Base-by-base conservation (phyloP, 2,113 vertebrate species). In the Datnioides undecimradiatus region DNA sequence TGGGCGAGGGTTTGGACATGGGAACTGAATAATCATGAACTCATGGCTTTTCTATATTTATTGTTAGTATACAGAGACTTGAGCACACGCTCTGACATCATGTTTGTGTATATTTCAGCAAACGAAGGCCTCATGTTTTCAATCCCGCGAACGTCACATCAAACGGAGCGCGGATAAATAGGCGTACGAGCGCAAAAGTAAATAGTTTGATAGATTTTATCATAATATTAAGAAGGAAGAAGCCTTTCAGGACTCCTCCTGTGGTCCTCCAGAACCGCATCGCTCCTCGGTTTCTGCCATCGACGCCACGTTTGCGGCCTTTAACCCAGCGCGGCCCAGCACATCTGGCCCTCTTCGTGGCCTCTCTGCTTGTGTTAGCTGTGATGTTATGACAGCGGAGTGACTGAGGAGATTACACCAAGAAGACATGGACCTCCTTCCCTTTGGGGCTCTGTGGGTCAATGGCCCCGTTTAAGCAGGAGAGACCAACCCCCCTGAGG, bases 281-380 rank as follows among this genome's bases (percentile, higher is more conserved):
- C n/a, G n/a, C n/a, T n/a, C n/a, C n/a, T n/a, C n/a, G n/a, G n/a
- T n/a, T n/a, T n/a, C n/a, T n/a, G n/a, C n/a, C n/a, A 10, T 62
- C 45, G 11, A 21, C 12, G 21, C 58, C 73, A 60, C 72, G 57
- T 85, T 87, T 73, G 54, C n/a, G 33, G 58, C 45, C 54, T n/a
- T 17, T 72, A 59, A 82, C 72, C 55, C 59, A 34, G 72, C 80
- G 88, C 93, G 57, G 80, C 72, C 55, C 59, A 34, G 72, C 80
- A 88, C 93, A 93, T 92, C 92, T 92, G 93, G 71, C 67, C 84
- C 60, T 77, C n/a, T 85, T 89, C 87, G 80, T 23, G 80, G 71
- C 71, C 59, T 71, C 77, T 82, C 54, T 85, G 84, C 88, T 84
- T 51, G 87, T 83, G 90, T 81, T 86, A 48, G 76, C 76, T 59